These are phyloP conservation scores for Rosalia funebris DNA, from an alignment of 2,888 invertebrate species.

Conservation along the genomic window DNA sequence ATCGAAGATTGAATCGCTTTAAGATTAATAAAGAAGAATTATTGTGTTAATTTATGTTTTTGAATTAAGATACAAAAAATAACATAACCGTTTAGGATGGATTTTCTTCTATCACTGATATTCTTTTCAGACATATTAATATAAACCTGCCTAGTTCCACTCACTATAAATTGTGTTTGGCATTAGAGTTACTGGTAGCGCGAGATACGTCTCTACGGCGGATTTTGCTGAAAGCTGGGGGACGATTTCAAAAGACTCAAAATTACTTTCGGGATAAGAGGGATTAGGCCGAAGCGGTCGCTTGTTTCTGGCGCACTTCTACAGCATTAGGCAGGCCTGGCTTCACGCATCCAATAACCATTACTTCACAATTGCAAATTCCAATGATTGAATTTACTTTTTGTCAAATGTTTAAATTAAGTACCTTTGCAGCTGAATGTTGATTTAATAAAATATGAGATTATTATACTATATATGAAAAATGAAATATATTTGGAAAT, in stretches of 20 bases:
- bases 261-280: constrained; percentile 74
- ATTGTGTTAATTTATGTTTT: no score
- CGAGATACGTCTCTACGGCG: constrained; percentile 61
- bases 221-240: constrained; percentile 63
- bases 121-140: constrained; percentile 12
- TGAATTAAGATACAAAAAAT: no score
- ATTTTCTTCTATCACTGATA: no score
- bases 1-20: no score
- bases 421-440: constrained; percentile 7
- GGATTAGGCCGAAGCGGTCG: constrained; percentile 67
- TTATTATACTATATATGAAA: no score
- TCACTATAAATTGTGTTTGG: constrained; percentile 32
- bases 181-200: constrained; percentile 51
- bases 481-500: no score
- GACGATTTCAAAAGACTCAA: constrained; percentile 71
- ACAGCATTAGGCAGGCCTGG: constrained; percentile 60
- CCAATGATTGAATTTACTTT: constrained; percentile 24
- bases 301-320: constrained; percentile 59
- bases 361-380: constrained; percentile 27
- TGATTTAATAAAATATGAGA: no score
- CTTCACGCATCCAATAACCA: constrained; percentile 53
- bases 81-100: no score
- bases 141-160: constrained; percentile 23
- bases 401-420: constrained; percentile 24
- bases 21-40: no score